Evolutionary conservation across 2,888 invertebrate genomes (phyloP), one percentile per base, ranked within the genome.

Genomic region (Drosophila seclusa): DNA sequence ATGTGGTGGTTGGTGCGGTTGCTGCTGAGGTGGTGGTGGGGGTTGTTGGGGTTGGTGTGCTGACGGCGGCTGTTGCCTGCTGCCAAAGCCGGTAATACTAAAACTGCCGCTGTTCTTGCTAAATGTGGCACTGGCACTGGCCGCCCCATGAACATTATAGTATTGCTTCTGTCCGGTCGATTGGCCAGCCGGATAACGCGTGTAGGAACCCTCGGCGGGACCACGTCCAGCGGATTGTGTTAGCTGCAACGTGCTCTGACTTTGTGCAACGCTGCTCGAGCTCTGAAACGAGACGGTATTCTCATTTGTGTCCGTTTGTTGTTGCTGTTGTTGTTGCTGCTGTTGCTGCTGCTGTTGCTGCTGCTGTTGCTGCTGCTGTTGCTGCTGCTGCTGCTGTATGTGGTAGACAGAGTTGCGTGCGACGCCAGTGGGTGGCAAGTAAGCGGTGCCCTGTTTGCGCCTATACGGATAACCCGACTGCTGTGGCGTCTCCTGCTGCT

Each of bases 191-290:
- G 69, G 89, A 73, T 78, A 91, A 69, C 69, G 90, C 49, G 78
- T 83, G 58, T 93, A 93, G 38, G 87, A 89, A 45, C 91, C 91
- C 76, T 93, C 93, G 32, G 92, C 93, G 11, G 85, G 90, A 7
- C 88, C 76, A 6, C 85, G 68, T 2, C 70, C 74, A 24, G 74
- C 65, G n/a, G 86, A 71, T 50, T 84, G 84, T 7, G 89, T 82
- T 38, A 84, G 64, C 70, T 85, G 89, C 4, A 79, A 55, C 16
- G 76, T 69, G 68, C 73, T 78, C 29, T 65, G 66, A 52, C 73
- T 78, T 21, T 78, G 75, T 62, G 70, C 70, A 59, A 68, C 58
- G 67, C 75, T 71, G 82, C 73, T 68, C 49, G 82, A 73, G 66
- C 80, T 79, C 55, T 91, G 92, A 64, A 85, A 92, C 38, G 83